Base-by-base conservation (phyloP, 2,797 vertebrate species). In the Cuniculus paca region DNA sequence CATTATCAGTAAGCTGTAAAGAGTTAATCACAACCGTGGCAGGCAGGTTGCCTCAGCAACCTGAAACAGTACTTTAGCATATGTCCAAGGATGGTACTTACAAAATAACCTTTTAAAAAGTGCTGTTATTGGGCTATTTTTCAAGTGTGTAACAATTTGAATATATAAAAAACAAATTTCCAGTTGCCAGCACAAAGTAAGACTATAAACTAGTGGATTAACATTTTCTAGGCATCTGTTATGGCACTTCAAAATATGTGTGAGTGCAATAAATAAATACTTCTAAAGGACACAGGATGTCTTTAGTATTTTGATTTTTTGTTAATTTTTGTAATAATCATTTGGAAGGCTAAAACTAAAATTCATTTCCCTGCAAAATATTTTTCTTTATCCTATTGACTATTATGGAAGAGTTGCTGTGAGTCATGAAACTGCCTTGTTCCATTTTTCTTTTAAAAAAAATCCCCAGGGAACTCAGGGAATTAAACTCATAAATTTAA, bases 401-500 rank as follows among this genome's bases (percentile, higher is more conserved):
- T 95, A 93, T 96, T 94, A 95, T 81, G 79, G 52, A 94, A 95
- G 83, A 95, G 63, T 92, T 94, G 28, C 48, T 86, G 10, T 97
- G 95, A 97, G 90, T 96, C 95, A 95, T 95, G 83, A 88, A 96
- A 94, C 60, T 94, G 87, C 72, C 81, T 82, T 92, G 42, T 92
- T 94, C 72, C 84, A 96, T 96, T 95, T 97, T 96, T 95, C 94
- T 92, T 92, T 3, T 1, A 31, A 60, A 81, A 90, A 94, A 95
- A 96, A 80, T 90, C 93, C 68, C 92, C 48, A 96, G 92, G 90
- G 95, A 97, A 97, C 75, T 83, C 78, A 96, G 61, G 36, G 88
- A 96, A 98, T 97, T 98, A 97, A 97, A 96, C 95, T 95, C 96
- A 97, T 97, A 98, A 98, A 97, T 98, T 98, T 98, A 97, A 98